Evolutionary conservation across 2,888 invertebrate genomes (phyloP).

Genomic region (Agonopterix subpropinquella): DNA sequence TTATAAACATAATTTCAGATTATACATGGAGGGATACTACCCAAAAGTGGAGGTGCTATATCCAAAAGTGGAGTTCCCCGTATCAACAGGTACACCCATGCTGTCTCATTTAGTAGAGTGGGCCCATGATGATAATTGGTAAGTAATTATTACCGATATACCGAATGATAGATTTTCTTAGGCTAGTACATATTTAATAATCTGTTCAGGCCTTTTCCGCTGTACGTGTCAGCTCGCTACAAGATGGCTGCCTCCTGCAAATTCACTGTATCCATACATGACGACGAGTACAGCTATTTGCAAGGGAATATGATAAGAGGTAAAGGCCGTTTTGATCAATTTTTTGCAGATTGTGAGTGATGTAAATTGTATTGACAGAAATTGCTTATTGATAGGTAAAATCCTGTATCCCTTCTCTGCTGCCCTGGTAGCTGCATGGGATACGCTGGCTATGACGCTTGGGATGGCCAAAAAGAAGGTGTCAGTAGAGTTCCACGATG

Average conservation of each 20-base stretch:
- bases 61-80: conserved; percentile 84
- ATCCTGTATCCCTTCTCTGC: conserved; percentile 86
- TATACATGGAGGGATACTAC: conserved; percentile 84
- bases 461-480: conserved; percentile 75
- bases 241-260: conserved; percentile 11
- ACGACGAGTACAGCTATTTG: conserved; percentile 77
- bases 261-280: conserved; percentile 3
- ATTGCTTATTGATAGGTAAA: conserved; percentile 54
- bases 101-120: conserved; percentile 86
- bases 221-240: conserved; percentile 25
- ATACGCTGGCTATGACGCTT: conserved; percentile 77
- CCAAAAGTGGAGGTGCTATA: conserved; percentile 83
- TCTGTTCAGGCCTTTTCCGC: conserved; percentile 30
- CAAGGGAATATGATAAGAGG: conserved; percentile 78
- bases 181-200: too few species aligned
- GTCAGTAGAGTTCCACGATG: conserved; percentile 81
- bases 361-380: not conserved
- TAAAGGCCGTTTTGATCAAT: not conserved
- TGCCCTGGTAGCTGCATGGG: conserved; percentile 82
- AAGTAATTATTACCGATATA: too few species aligned
- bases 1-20: too few species aligned
- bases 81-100: conserved; percentile 88
- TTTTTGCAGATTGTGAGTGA: not conserved
- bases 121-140: conserved; percentile 85
- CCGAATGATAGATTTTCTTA: too few species aligned